A percentile compares a stretch with the other conserved stretches of the same genome.
phyloP scores from a whole-genome alignment of 2,797 vertebrate genomes.

The Crocidura indochinensis region DNA sequence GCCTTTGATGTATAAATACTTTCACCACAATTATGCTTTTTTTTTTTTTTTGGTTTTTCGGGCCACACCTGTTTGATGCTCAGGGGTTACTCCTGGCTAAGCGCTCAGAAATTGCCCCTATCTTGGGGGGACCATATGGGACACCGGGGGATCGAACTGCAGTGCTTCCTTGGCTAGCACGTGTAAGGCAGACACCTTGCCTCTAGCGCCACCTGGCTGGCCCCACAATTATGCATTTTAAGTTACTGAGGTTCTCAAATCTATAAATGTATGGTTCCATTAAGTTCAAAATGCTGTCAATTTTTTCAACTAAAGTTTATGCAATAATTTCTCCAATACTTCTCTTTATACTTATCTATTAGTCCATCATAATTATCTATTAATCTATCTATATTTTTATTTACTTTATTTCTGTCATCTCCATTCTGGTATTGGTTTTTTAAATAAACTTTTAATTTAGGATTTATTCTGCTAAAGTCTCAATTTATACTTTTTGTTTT shows the following conservation, averaged over 20 bases:
- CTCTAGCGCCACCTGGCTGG: too few relatives aligned
- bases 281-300: neutral
- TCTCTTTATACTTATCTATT: neutral
- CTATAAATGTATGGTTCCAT: neutral
- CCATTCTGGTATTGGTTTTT: neutral
- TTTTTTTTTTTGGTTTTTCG: too few relatives aligned
- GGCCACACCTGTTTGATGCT: too few relatives aligned
- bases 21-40: too few relatives aligned
- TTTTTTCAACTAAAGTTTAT: neutral
- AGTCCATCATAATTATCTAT: neutral
- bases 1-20: neutral
- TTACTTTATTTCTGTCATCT: neutral
- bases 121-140: too few relatives aligned
- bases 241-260: conserved; percentile 1
- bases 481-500: too few relatives aligned
- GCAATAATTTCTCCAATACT: neutral
- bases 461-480: too few relatives aligned
- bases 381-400: neutral
- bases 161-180: too few relatives aligned
- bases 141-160: too few relatives aligned
- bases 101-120: too few relatives aligned
- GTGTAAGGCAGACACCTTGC: too few relatives aligned
- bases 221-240: neutral
- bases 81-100: too few relatives aligned
- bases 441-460: neutral